These are phyloP conservation scores for Hemistola chrysoprasaria DNA, from an alignment of 2,888 invertebrate species.

Conservation along the genomic window DNA sequence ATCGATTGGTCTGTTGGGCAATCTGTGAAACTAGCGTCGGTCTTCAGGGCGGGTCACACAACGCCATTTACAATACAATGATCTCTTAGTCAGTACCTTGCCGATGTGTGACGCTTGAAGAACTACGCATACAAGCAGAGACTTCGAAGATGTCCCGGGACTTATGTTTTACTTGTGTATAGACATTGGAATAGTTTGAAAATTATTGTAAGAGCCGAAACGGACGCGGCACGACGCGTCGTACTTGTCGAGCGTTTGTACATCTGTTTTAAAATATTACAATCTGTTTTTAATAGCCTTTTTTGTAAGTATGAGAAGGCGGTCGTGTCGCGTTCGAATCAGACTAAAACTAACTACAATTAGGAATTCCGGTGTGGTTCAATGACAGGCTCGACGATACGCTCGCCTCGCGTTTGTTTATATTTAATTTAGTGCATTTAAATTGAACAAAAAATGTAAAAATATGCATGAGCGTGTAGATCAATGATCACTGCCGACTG, in stretches of 20 bases:
- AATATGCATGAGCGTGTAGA: slow-evolving; percentile 58
- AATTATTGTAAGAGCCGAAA: slow-evolving; percentile 55
- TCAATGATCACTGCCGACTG: slow-evolving; percentile 69
- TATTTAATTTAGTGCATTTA: slow-evolving; percentile 62
- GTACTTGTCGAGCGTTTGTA: slow-evolving; percentile 27
- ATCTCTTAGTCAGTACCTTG: slow-evolving; percentile 29
- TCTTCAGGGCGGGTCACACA: slow-evolving; percentile 1
- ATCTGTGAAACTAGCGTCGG: not conserved
- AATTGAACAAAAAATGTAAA: slow-evolving; percentile 59
- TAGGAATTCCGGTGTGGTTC: slow-evolving; percentile 51
- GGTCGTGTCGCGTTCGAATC: slow-evolving; percentile 14
- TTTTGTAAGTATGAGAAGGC: slow-evolving; percentile 16
- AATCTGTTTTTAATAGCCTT: slow-evolving; percentile 32
- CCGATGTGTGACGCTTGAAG: slow-evolving; percentile 10
- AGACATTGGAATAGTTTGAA: slow-evolving; percentile 61
- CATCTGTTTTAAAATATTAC: slow-evolving; percentile 30
- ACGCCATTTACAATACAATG: slow-evolving; percentile 20
- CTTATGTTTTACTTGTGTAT: slow-evolving; percentile 70
- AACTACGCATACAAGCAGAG: slow-evolving; percentile 8
- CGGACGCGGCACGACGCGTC: slow-evolving; percentile 41
- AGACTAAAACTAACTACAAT: slow-evolving; percentile 44
- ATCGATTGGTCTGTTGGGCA: slow-evolving; percentile 4
- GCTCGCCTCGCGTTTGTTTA: slow-evolving; percentile 54
- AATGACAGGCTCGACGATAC: slow-evolving; percentile 41
- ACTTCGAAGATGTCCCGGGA: slow-evolving; percentile 53